Evolutionary conservation across 2,797 vertebrate genomes (phyloP).

Genomic region (Epinephelus malabaricus): DNA sequence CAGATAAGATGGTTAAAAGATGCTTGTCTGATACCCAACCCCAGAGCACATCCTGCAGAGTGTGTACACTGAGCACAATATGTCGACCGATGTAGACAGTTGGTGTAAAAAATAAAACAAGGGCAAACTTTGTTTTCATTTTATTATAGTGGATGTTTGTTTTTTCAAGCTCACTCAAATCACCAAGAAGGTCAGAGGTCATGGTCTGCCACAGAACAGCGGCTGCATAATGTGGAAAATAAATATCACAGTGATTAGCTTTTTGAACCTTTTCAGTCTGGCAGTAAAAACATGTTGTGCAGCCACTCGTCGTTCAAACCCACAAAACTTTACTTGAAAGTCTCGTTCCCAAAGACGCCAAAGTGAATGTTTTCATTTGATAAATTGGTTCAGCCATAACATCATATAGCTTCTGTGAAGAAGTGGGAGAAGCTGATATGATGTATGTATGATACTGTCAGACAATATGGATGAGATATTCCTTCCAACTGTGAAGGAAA

Average conservation of each 20-base stretch:
- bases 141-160: background rate
- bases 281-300: background rate
- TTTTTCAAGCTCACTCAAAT: background rate
- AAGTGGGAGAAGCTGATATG: background rate
- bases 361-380: background rate
- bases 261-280: background rate
- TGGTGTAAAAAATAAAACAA: too few species aligned
- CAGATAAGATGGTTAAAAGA: background rate
- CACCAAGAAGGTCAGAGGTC: background rate
- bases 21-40: background rate
- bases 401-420: background rate
- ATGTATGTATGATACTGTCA: too few species aligned
- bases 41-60: background rate
- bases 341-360: background rate
- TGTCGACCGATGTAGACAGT: background rate
- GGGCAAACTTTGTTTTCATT: too few species aligned
- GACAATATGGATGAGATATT: too few species aligned
- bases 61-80: background rate
- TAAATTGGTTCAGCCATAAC: background rate
- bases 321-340: background rate
- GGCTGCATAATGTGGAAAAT: background rate
- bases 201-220: background rate
- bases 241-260: background rate
- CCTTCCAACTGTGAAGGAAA: background rate
- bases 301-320: background rate